These are phyloP conservation scores for Metalampra italica DNA, from an alignment of 2,888 invertebrate species.

Conservation along the genomic window DNA sequence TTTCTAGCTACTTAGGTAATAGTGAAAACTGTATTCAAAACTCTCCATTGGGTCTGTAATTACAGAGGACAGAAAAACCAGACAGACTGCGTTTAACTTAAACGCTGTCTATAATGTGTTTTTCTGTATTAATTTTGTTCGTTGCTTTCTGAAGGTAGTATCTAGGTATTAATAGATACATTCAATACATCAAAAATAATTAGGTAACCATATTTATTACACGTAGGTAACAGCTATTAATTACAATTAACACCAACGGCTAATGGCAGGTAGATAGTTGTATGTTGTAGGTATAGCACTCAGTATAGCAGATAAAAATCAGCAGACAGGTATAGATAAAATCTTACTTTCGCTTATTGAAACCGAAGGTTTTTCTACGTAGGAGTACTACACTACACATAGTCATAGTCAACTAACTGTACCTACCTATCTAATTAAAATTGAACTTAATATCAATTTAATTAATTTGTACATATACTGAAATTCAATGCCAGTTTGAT, in stretches of 20 bases:
- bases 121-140: no score
- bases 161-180: background rate
- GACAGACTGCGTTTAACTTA: no score
- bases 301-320: conserved; percentile 43
- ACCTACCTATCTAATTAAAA: conserved; percentile 32
- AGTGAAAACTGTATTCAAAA: no score
- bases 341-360: conserved; percentile 46
- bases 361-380: conserved; percentile 45
- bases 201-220: conserved; percentile 8
- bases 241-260: conserved; percentile 24
- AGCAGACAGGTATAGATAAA: conserved; percentile 27
- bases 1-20: no score
- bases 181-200: conserved; percentile 4
- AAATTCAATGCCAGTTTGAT: conserved; percentile 36
- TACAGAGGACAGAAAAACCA: no score
- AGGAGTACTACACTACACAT: conserved; percentile 18
- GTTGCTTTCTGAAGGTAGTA: no score
- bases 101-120: no score
- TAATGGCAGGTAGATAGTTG: conserved; percentile 19
- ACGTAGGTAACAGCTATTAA: conserved; percentile 13
- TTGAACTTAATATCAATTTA: conserved; percentile 27
- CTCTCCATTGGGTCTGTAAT: no score
- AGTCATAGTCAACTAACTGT: conserved; percentile 15
- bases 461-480: conserved; percentile 26
- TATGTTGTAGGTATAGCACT: no score